Percentiles rank a stretch among this genome's conserved stretches.
Conservation (phyloP, 2,888 invertebrate species). For the Cerceris ruficornis region DNA sequence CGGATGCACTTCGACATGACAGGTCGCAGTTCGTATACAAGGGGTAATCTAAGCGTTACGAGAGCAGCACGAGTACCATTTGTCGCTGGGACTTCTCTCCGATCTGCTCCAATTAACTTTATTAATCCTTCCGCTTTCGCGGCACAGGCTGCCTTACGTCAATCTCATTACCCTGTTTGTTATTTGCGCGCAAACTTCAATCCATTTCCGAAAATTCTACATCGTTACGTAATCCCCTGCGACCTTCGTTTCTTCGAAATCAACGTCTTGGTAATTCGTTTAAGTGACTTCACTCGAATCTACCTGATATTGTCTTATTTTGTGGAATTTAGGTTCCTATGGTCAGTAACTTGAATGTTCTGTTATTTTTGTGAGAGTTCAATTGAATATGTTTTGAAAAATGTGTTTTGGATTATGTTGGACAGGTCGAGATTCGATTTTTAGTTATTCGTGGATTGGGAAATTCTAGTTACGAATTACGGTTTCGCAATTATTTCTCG, state of each 20-base stretch:
- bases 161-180: slow-evolving; percentile 65
- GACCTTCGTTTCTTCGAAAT: background rate
- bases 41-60: slow-evolving; percentile 60
- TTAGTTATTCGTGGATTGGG: too few relatives aligned
- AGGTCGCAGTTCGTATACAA: slow-evolving; percentile 57
- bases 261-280: background rate
- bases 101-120: slow-evolving; percentile 74
- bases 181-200: slow-evolving; percentile 36
- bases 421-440: too few relatives aligned
- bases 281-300: too few relatives aligned
- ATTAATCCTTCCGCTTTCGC: slow-evolving; percentile 75
- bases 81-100: slow-evolving; percentile 70
- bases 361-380: too few relatives aligned
- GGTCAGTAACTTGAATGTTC: too few relatives aligned
- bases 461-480: too few relatives aligned
- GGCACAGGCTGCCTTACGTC: slow-evolving; percentile 67
- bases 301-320: too few relatives aligned
- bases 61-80: slow-evolving; percentile 61
- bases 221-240: background rate
- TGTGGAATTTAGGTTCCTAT: too few relatives aligned
- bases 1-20: slow-evolving; percentile 60
- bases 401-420: too few relatives aligned
- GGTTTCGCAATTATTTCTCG: too few relatives aligned
- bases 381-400: too few relatives aligned
- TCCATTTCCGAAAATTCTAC: slow-evolving; percentile 15